These are phyloP conservation scores for Lepus europaeus DNA, from an alignment of 2,113 vertebrate species.

Conservation along the genomic window DNA sequence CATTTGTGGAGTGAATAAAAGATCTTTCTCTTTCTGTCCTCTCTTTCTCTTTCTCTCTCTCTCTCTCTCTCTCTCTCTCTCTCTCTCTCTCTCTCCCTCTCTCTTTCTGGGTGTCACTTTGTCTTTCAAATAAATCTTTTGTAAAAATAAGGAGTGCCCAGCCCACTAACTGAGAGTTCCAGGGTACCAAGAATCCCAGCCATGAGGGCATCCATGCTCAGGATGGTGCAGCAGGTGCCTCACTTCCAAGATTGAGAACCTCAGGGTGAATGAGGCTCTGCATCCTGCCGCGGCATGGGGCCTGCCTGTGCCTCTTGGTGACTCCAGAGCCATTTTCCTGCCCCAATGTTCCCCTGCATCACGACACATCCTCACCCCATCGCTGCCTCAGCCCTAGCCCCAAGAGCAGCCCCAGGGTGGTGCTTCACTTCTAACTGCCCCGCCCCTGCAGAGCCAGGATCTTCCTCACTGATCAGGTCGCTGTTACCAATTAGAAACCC, in stretches of 20 bases:
- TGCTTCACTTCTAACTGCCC: neutral
- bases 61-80: too few species aligned
- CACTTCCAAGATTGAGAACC: neutral
- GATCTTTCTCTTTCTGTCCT: too few species aligned
- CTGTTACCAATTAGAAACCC: neutral
- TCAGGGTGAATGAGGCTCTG: neutral
- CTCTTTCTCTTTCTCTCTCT: too few species aligned
- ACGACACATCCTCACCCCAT: neutral
- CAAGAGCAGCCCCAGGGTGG: accelerated
- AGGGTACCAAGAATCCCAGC: neutral
- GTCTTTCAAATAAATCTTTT: too few species aligned
- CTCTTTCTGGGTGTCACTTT: too few species aligned
- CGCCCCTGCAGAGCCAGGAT: neutral
- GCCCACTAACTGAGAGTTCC: neutral
- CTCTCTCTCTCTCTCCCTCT: too few species aligned
- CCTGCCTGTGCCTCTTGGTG: neutral
- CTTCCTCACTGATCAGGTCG: neutral
- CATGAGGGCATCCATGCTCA: accelerated
- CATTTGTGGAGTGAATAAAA: too few species aligned
- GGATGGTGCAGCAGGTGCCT: neutral
- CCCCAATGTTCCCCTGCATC: accelerated
- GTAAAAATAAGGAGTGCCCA: too few species aligned
- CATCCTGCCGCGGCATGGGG: neutral
- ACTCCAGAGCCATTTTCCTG: neutral
- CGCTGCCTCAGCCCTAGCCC: neutral